Base-by-base conservation (phyloP, 92 coral and sea anemone species). In the Blastomussa wellsi region DNA sequence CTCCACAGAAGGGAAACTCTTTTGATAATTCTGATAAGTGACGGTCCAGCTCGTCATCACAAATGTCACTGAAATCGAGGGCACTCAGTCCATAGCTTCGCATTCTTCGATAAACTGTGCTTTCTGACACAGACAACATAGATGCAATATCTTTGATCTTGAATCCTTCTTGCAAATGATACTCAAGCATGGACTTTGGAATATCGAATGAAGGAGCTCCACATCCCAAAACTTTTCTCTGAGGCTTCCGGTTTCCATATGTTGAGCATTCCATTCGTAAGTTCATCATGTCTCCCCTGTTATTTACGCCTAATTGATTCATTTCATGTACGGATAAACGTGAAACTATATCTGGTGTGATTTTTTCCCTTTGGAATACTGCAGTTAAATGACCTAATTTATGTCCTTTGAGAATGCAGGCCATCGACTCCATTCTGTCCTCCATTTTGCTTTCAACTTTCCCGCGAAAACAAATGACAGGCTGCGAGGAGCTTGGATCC, bases 21-120 rank as follows among this genome's bases (percentile, higher is more conserved):
- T n/a, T n/a, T n/a, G n/a, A n/a, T n/a, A n/a, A n/a, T n/a, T n/a
- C n/a, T 32, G 73, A 71, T 44, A 84, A 64, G 75, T 87, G 82
- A 59, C 19, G 49, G 70, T 88, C 89, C 72, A 90, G 87, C 81
- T 88, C 87, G 32, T 91, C 81, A 39, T 92, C 92, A 42, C 87
- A 73, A 70, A 91, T 81, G 85, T 91, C 87, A 59, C 89, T 78
- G 77, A 91, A 91, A 64, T 75, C 69, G 26, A 84, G 84, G 73
- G 82, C 47, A 79, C 94, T 80, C 20, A 91, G 91, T 65, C 88
- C 89, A 77, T 89, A 89, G 57, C 81, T 74, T 44, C 81, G 81
- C 95, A 92, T 92, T 84, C 92, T 60, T 22, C 93, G 84, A 81
- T 90, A 90, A 82, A 90, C 76, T 59, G 88, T 90, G 84, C 91